These are phyloP conservation scores for Cylloceria caligata DNA, from an alignment of 2,888 invertebrate genomes.

Conservation along the genomic window DNA sequence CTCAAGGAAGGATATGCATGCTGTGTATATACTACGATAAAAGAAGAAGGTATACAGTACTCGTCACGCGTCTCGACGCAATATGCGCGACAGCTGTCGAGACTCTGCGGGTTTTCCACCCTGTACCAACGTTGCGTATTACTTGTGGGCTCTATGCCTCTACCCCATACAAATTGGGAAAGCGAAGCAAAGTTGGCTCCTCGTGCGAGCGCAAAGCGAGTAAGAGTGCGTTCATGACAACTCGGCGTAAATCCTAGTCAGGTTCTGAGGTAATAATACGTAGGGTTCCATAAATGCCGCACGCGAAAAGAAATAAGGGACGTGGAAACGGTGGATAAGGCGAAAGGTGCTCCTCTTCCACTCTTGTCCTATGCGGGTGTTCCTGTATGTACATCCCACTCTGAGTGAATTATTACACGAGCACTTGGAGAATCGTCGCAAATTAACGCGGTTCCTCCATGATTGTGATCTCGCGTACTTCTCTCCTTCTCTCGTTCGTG, in stretches of 20 bases:
- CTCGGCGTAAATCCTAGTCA: background rate
- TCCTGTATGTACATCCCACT: conserved; percentile 15
- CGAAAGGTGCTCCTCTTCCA: conserved; percentile 12
- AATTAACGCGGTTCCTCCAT: conserved; percentile 61
- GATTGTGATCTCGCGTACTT: conserved; percentile 44
- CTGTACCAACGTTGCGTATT: background rate
- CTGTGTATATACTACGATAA: background rate
- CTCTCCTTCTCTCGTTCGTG: conserved; percentile 9
- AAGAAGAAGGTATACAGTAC: conserved; percentile 1
- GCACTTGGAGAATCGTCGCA: conserved; percentile 54
- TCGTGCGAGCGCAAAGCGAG: conserved; percentile 15
- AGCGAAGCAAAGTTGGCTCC: background rate
- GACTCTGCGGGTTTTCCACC: conserved; percentile 35
- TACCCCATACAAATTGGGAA: conserved; percentile 25
- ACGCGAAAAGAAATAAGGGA: conserved; percentile 31
- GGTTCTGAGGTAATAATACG: conserved; percentile 2
- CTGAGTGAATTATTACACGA: conserved; percentile 26
- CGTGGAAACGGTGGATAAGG: conserved; percentile 13
- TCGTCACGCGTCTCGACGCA: conserved; percentile 19
- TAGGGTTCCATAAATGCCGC: background rate
- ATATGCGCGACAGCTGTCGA: conserved; percentile 33
- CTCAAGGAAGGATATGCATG: conserved; percentile 27
- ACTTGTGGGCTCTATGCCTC: background rate
- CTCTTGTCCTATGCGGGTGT: conserved; percentile 18
- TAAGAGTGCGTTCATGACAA: conserved; percentile 1